Conservation (phyloP, 1,140 invertebrate genomes). For the Andricus grossulariae region DNA sequence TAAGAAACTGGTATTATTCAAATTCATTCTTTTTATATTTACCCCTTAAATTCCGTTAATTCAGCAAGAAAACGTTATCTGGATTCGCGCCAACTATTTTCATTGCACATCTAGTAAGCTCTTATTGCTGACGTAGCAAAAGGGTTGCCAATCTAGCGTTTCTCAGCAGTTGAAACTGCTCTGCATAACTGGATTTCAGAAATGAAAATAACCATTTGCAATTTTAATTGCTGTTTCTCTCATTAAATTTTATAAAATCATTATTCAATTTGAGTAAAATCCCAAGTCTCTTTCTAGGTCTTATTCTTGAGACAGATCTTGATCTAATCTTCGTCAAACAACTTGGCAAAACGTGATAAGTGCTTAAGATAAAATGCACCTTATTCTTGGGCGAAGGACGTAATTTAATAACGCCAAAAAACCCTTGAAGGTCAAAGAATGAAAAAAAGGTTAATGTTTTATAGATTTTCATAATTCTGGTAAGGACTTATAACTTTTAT, state of each 20-base stretch:
- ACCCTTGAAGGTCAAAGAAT: not conserved
- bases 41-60: constrained; percentile 48
- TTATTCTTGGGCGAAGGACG: no score
- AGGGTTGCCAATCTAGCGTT: constrained; percentile 41
- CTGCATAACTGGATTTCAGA: constrained; percentile 55
- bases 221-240: not conserved
- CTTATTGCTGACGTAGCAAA: constrained; percentile 59
- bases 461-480: no score
- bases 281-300: not conserved
- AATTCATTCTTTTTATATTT: constrained; percentile 7
- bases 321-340: constrained; percentile 15
- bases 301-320: not conserved
- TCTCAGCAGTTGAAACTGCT: constrained; percentile 47
- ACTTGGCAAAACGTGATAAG: no score
- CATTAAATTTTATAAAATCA: no score
- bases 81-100: constrained; percentile 62
- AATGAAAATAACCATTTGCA: constrained; percentile 44
- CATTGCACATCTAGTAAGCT: constrained; percentile 54
- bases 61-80: constrained; percentile 58
- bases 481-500: no score
- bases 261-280: not conserved
- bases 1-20: not conserved
- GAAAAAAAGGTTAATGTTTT: not conserved
- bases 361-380: no score
- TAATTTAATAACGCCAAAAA: not conserved